A percentile compares a stretch with the other conserved stretches of the same genome.
These are phyloP conservation scores for Coregonus ussuriensis DNA, from an alignment of 2,797 vertebrate species.

Conservation along the genomic window DNA sequence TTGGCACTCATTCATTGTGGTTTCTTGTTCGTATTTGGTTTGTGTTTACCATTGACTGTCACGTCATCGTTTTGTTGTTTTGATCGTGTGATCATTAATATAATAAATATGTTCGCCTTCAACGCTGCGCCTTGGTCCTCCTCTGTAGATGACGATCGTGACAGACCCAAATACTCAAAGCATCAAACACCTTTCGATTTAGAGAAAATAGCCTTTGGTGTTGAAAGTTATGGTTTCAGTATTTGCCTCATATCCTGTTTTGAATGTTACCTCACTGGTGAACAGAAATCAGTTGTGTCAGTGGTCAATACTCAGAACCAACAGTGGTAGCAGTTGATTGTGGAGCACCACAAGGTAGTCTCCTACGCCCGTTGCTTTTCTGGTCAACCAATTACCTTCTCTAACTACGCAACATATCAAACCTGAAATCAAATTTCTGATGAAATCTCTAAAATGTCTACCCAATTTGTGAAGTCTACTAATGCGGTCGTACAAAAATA, in stretches of 20 bases:
- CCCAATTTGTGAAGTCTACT: background rate
- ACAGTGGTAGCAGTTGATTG: background rate
- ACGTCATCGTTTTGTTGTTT: no score
- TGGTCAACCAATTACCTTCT: no score
- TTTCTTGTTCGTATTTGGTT: no score
- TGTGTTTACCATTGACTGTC: no score
- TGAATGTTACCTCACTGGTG: background rate
- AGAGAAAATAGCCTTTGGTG: background rate
- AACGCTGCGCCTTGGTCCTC: no score
- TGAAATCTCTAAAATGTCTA: background rate
- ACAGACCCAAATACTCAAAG: background rate
- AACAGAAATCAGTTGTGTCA: background rate
- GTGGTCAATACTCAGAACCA: background rate
- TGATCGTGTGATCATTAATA: no score
- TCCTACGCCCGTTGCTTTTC: background rate
- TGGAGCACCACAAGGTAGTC: background rate
- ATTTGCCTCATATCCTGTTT: no score
- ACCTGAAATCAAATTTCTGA: background rate
- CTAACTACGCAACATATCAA: background rate
- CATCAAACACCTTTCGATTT: background rate
- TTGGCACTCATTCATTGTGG: no score
- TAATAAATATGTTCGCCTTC: no score
- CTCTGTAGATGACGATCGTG: no score
- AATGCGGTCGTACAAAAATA: background rate
- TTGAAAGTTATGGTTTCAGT: no score